Conservation (phyloP, 92 coral and sea anemone species). For the Epizoanthus scotinus region DNA sequence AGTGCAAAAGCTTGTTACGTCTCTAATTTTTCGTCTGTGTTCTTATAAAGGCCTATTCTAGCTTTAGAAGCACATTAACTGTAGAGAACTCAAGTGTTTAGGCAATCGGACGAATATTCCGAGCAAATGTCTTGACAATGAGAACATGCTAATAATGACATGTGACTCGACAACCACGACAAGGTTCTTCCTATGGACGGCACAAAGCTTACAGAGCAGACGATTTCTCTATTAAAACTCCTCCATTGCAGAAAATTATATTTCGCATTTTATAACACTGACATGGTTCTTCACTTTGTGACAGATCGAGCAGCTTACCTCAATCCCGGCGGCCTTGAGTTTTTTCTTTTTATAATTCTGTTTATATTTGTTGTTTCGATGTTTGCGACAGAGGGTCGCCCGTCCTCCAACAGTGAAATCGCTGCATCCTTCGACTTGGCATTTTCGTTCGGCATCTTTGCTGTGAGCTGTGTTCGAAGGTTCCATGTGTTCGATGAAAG, state of each 20-base stretch:
- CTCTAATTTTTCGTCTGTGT: not conserved
- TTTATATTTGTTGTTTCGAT: conserved; percentile 96
- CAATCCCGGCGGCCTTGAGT: conserved; percentile 77
- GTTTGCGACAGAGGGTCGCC: conserved; percentile 93
- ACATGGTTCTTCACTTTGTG: not conserved
- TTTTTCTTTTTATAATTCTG: conserved; percentile 98
- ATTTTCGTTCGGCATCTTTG: conserved; percentile 62
- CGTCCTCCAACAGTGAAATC: conserved; percentile 92
- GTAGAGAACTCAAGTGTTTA: not conserved
- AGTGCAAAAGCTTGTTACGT: not conserved
- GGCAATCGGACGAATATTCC: not conserved
- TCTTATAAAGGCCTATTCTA: not conserved
- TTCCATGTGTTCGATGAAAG: conserved; percentile 56
- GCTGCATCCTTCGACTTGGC: conserved; percentile 93
- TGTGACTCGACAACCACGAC: conserved; percentile 15
- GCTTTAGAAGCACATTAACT: not conserved
- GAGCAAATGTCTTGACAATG: conserved; percentile 11
- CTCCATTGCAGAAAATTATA: not conserved
- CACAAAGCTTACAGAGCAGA: not conserved
- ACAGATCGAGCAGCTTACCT: conserved; percentile 47
- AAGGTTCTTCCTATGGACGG: not conserved
- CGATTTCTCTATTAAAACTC: not conserved
- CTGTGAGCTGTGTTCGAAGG: conserved; percentile 38
- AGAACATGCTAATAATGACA: conserved; percentile 17
- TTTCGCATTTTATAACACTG: not conserved